Conservation (phyloP, 2,797 vertebrate species). For the Cyprinodon diabolis region DNA sequence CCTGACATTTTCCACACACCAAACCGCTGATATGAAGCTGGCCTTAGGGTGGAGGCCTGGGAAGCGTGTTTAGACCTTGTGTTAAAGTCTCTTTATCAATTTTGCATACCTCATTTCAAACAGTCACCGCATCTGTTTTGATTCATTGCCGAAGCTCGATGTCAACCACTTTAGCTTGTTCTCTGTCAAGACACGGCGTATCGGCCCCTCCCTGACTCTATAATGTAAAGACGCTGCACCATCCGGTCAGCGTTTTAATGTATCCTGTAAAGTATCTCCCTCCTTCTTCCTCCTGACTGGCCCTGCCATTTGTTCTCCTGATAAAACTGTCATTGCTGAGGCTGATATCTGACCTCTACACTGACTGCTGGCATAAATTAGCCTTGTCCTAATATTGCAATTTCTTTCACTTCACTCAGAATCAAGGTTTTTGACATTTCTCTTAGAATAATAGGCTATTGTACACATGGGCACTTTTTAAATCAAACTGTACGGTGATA, state of each 20-base stretch:
- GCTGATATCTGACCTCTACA: conserved; percentile 79
- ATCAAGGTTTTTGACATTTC: conserved; percentile 84
- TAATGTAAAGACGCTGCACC: conserved; percentile 66
- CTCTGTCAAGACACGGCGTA: conserved; percentile 65
- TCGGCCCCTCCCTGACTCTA: conserved; percentile 64
- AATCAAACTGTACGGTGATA: conserved; percentile 75
- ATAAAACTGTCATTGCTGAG: conserved; percentile 82
- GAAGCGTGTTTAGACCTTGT: conserved; percentile 4
- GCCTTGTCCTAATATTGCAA: conserved; percentile 80
- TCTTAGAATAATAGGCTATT: conserved; percentile 76
- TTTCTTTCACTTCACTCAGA: conserved; percentile 75
- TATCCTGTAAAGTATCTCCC: conserved; percentile 72
- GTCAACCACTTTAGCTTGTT: conserved; percentile 66
- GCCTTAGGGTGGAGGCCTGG: not conserved
- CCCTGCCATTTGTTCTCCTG: conserved; percentile 79
- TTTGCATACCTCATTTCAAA: conserved; percentile 45
- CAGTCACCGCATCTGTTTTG: conserved; percentile 37
- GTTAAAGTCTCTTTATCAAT: conserved; percentile 60
- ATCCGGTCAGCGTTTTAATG: conserved; percentile 69
- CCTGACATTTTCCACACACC: not conserved
- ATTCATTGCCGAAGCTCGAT: conserved; percentile 60
- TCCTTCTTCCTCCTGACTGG: conserved; percentile 65
- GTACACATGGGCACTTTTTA: conserved; percentile 76
- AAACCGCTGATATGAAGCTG: not conserved
- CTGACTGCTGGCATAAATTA: conserved; percentile 81